Conservation (phyloP, 2,113 vertebrate species). For the Zosterops hypoxanthus region DNA sequence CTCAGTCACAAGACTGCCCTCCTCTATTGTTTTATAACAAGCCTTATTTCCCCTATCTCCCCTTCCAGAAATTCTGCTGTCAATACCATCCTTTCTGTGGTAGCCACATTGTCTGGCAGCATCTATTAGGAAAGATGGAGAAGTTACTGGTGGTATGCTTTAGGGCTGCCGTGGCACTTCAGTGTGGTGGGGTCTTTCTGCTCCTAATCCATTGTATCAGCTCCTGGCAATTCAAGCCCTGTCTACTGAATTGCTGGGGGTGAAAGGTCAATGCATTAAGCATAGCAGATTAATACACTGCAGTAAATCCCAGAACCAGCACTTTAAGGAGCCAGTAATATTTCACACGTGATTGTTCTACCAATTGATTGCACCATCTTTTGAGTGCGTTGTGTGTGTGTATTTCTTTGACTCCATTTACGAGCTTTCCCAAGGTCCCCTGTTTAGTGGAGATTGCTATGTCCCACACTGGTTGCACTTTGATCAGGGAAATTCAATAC, state of each 20-base stretch:
- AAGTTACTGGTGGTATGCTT: not conserved
- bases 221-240: conserved; percentile 69
- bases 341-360: conserved; percentile 70
- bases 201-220: conserved; percentile 74
- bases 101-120: not conserved
- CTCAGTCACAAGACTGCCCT: conserved; percentile 10
- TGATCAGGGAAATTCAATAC: conserved; percentile 80
- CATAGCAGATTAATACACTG: conserved; percentile 73
- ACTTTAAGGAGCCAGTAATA: conserved; percentile 67
- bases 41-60: conserved; percentile 14
- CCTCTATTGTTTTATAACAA: conserved; percentile 40
- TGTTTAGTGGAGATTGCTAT: conserved; percentile 67
- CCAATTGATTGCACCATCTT: conserved; percentile 58
- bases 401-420: conserved; percentile 67
- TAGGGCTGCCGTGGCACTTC: conserved; percentile 24
- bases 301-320: conserved; percentile 74
- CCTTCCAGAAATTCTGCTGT: conserved; percentile 25
- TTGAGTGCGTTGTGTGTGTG: conserved; percentile 4
- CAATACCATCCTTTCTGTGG: not conserved
- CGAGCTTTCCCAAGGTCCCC: conserved; percentile 64
- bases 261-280: conserved; percentile 77
- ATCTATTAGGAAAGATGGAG: not conserved
- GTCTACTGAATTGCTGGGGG: conserved; percentile 62
- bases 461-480: conserved; percentile 70
- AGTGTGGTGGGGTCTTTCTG: conserved; percentile 42